Conservation (phyloP, 2,797 vertebrate genomes). For the Mormyrops attenuatus region DNA sequence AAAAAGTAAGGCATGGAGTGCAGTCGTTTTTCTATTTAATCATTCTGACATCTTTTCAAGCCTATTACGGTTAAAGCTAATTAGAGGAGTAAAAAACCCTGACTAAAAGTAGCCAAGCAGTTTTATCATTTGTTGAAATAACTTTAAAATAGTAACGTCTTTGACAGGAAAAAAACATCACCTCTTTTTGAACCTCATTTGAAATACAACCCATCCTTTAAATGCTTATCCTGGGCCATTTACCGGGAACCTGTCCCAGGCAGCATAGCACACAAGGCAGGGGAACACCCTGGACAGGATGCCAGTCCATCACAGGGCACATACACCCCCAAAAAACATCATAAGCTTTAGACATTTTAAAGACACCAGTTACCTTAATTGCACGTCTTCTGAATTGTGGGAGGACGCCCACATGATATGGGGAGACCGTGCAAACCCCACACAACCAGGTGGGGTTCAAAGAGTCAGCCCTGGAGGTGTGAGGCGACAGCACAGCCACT, state of each 20-base stretch:
- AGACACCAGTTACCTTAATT: not conserved
- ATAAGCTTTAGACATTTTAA: not conserved
- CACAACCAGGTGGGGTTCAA: not conserved
- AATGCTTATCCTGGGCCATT: not conserved
- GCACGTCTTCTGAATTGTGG: not conserved
- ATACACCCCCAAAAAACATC: not conserved
- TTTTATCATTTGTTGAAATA: not conserved
- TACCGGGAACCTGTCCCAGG: not conserved
- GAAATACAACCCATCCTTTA: not conserved
- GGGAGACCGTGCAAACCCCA: not conserved
- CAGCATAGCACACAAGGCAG: not conserved
- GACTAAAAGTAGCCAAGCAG: not conserved
- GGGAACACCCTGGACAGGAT: not conserved
- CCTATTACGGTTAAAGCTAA: not conserved
- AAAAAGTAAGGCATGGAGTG: not conserved
- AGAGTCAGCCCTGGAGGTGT: not conserved
- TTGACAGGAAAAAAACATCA: not conserved
- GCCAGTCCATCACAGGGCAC: not conserved
- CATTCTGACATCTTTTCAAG: not conserved
- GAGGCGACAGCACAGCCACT: not conserved
- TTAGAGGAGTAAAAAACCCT: not conserved
- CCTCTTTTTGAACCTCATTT: not conserved
- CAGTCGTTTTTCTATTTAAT: not conserved
- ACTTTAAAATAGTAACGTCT: not conserved
- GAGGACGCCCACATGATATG: not conserved